Evolutionary conservation across 2,113 vertebrate genomes (phyloP).

Genomic region (Anhinga rufa): DNA sequence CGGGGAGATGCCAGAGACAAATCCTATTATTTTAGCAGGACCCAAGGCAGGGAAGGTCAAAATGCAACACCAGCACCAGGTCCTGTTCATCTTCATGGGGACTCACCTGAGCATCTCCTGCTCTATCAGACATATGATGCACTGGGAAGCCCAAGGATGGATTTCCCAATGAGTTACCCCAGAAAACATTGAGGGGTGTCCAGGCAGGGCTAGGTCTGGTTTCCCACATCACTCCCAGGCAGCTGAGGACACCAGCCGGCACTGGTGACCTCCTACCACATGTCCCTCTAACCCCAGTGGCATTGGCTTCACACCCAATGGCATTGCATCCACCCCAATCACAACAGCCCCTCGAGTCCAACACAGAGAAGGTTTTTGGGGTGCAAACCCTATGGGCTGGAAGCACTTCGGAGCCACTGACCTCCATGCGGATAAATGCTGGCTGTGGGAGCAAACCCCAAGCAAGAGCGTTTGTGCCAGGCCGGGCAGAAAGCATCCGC

Average conservation of each 20-base stretch:
- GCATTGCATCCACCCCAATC: fast-evolving
- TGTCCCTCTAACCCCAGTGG: fast-evolving
- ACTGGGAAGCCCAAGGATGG: not conserved
- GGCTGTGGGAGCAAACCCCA: not conserved
- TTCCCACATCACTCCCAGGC: not conserved
- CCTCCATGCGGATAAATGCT: fast-evolving
- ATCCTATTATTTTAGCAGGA: constrained; percentile 4
- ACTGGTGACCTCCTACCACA: not conserved
- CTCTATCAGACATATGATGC: fast-evolving
- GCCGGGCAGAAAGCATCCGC: fast-evolving
- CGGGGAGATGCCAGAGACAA: not conserved
- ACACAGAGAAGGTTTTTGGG: not conserved
- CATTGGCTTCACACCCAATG: not conserved
- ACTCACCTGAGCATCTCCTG: not conserved
- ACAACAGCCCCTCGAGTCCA: not conserved
- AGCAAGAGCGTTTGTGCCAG: not conserved
- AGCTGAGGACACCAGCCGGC: no score
- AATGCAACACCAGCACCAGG: fast-evolving
- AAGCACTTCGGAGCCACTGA: not conserved
- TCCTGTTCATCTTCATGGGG: fast-evolving
- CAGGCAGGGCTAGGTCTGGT: not conserved
- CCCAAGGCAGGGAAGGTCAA: constrained; percentile 19
- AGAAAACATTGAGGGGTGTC: not conserved
- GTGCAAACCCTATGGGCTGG: not conserved
- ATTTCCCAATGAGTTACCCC: not conserved